phyloP scores from a whole-genome alignment of 2,113 vertebrate genomes.

The Empidonax alnorum region DNA sequence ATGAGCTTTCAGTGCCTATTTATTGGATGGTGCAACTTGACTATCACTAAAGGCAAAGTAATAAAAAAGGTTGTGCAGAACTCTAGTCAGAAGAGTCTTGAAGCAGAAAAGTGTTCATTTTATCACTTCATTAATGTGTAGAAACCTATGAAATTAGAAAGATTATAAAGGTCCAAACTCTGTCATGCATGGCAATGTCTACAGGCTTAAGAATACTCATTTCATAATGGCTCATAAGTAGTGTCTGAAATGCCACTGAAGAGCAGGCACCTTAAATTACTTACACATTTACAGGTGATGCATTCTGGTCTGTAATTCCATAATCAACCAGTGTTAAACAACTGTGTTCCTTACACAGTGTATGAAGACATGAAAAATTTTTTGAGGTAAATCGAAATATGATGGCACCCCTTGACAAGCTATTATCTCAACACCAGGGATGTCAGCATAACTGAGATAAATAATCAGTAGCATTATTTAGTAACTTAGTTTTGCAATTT shows the following conservation, averaged over 20 bases:
- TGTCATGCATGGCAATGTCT: background rate
- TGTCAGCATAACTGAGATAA: background rate
- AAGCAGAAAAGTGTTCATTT: background rate
- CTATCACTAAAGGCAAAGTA: background rate
- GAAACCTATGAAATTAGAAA: background rate
- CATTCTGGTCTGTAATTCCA: background rate
- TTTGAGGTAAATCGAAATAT: background rate
- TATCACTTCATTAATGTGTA: background rate
- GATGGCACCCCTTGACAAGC: background rate
- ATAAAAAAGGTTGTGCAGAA: background rate
- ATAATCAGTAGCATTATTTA: background rate
- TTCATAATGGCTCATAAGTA: background rate
- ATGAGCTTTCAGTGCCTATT: background rate
- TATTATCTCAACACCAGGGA: background rate
- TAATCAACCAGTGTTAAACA: background rate
- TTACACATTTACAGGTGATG: background rate
- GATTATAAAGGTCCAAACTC: background rate
- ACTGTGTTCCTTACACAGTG: background rate
- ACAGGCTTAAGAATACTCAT: background rate
- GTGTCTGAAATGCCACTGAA: background rate
- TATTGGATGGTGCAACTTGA: background rate
- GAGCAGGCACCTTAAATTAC: background rate
- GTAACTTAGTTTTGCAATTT: background rate
- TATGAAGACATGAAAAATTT: background rate
- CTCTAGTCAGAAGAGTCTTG: background rate